Conservation (phyloP, 2,888 invertebrate genomes). For the Tryphoninae sp. region DNA sequence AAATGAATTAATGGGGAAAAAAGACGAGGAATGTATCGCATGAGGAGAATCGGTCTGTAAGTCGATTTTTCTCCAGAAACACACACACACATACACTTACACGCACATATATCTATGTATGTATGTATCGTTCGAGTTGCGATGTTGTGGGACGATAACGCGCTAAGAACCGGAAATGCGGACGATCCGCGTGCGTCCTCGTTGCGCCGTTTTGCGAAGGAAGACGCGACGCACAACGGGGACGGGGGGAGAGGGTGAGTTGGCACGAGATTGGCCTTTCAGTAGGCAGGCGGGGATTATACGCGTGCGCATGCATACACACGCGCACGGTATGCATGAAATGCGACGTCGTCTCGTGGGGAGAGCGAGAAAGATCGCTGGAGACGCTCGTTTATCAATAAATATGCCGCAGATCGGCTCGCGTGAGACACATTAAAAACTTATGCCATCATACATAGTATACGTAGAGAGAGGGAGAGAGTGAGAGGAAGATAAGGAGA, state of each 20-base stretch:
- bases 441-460: constrained; percentile 30
- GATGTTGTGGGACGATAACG: constrained; percentile 31
- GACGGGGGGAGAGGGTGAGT: background rate
- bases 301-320: background rate
- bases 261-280: constrained; percentile 7
- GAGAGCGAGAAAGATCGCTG: constrained; percentile 24
- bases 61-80: background rate
- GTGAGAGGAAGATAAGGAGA: background rate
- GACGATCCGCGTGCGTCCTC: constrained; percentile 17
- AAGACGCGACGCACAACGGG: constrained; percentile 15
- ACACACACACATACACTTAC: background rate
- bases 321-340: background rate
- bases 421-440: constrained; percentile 46
- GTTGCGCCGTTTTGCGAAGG: constrained; percentile 20
- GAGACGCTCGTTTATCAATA: constrained; percentile 54
- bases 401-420: constrained; percentile 21
- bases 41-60: background rate
- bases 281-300: constrained; percentile 6
- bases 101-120: background rate
- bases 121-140: background rate
- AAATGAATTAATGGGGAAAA: background rate
- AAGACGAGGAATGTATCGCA: background rate
- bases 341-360: constrained; percentile 3
- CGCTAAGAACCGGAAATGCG: constrained; percentile 33
- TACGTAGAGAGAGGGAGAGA: constrained; percentile 8